Percentiles rank a stretch among this genome's conserved stretches.
phyloP scores from a whole-genome alignment of 2,797 vertebrate species.

The Crenichthys baileyi region DNA sequence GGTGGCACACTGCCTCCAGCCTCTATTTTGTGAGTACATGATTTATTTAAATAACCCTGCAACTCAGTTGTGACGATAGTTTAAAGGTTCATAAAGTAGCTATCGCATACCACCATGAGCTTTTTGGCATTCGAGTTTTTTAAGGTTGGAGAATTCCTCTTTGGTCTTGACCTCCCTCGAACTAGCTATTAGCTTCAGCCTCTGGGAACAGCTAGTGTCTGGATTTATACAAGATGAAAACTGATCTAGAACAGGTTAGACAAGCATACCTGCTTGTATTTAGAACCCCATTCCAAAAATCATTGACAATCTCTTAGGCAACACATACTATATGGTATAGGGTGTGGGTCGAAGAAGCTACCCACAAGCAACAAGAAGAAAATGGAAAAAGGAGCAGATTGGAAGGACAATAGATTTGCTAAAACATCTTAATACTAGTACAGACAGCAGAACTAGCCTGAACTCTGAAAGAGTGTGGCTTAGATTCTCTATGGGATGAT shows the following conservation, averaged over 20 bases:
- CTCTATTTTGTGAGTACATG: neutral
- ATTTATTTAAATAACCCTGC: neutral
- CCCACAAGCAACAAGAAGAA: slow-evolving; percentile 9
- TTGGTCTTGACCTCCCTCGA: neutral
- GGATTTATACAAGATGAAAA: neutral
- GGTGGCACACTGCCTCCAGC: neutral
- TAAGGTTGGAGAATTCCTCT: neutral
- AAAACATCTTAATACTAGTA: slow-evolving; percentile 2
- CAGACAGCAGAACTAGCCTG: slow-evolving; percentile 10
- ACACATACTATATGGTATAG: neutral
- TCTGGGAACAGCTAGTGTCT: neutral
- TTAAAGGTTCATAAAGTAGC: neutral
- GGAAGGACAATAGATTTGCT: slow-evolving; percentile 13
- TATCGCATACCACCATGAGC: neutral
- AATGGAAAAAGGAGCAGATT: slow-evolving; percentile 8
- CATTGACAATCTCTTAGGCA: neutral
- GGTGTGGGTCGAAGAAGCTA: neutral
- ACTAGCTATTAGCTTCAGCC: neutral
- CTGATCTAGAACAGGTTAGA: neutral
- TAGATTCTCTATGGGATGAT: slow-evolving; percentile 38
- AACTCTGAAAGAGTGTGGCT: slow-evolving; percentile 29
- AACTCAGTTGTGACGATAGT: neutral
- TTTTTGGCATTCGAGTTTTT: neutral
- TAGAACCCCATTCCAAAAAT: neutral
- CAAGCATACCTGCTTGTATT: neutral